These are phyloP conservation scores for Corbicula japonica DNA, from an alignment of 2,888 invertebrate species.

Conservation along the genomic window DNA sequence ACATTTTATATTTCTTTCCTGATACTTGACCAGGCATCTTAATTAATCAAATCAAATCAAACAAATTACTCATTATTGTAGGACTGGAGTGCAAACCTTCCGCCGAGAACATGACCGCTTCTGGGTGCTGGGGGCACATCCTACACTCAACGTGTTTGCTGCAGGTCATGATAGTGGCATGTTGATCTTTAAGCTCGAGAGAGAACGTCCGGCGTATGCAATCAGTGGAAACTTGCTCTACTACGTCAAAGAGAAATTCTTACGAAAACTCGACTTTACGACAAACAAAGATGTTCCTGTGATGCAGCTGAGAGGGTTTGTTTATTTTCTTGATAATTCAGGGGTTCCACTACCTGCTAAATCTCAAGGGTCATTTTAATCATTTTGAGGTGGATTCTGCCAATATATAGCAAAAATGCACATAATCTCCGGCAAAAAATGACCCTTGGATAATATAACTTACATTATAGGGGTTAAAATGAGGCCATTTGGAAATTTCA, in stretches of 20 bases:
- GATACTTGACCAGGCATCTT: too few species aligned
- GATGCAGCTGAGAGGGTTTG: conserved; percentile 94
- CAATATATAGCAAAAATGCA: too few species aligned
- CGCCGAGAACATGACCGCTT: conserved; percentile 98
- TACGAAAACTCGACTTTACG: conserved; percentile 96
- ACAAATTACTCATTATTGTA: conserved; percentile 49
- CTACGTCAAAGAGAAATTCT: conserved; percentile 97
- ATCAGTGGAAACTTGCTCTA: conserved; percentile 97
- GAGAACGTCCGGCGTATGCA: conserved; percentile 98
- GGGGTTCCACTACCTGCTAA: too few species aligned
- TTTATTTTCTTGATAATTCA: not conserved
- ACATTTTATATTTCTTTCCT: too few species aligned
- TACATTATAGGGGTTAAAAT: too few species aligned
- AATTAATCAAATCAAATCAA: not conserved
- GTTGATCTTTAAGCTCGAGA: conserved; percentile 96
- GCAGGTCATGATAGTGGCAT: conserved; percentile 99
- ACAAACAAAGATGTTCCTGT: conserved; percentile 97
- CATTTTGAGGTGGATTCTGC: not conserved
- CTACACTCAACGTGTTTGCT: conserved; percentile 97
- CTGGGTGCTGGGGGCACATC: conserved; percentile 98
- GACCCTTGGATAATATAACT: too few species aligned
- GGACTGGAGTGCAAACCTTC: conserved; percentile 86
- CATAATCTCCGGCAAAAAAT: too few species aligned
- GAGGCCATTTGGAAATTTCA: too few species aligned
- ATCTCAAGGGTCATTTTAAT: too few species aligned